phyloP scores from a whole-genome alignment of 2,113 vertebrate species.

The Xenotilapia leptura region DNA sequence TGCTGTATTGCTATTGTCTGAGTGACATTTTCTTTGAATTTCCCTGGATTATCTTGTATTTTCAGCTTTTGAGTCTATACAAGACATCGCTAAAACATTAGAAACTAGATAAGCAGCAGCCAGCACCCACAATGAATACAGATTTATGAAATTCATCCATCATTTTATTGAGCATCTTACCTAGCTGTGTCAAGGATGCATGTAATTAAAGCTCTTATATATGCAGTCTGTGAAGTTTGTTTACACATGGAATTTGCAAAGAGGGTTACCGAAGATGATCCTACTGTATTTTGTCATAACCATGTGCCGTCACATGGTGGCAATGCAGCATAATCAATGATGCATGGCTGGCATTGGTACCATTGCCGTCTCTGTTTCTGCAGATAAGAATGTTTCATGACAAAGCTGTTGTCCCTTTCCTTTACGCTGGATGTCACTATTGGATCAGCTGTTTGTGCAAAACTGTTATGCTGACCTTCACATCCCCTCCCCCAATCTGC shows the following conservation, averaged over 20 bases:
- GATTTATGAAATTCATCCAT: not conserved
- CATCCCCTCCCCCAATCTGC: conserved; percentile 33
- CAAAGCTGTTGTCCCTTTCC: conserved; percentile 1
- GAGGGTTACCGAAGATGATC: not conserved
- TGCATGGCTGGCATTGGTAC: not conserved
- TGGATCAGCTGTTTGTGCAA: not conserved
- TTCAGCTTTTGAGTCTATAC: not conserved
- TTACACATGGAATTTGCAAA: not conserved
- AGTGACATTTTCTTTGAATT: not conserved
- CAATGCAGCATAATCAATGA: not conserved
- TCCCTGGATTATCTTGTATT: not conserved
- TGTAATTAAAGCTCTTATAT: not conserved
- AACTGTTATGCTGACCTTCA: conserved; percentile 20
- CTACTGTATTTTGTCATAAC: not conserved
- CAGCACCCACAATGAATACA: not conserved
- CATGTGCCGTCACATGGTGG: conserved; percentile 8
- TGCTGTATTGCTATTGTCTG: not conserved
- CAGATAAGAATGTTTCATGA: not conserved
- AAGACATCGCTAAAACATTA: not conserved
- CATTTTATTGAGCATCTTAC: not conserved
- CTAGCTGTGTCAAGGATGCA: not conserved
- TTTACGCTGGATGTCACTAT: conserved; percentile 44
- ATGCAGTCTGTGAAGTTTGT: not conserved
- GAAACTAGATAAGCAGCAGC: not conserved
- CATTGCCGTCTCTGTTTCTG: not conserved